Conservation (phyloP, 2,888 invertebrate species). For the Plagiodera versicolora region DNA sequence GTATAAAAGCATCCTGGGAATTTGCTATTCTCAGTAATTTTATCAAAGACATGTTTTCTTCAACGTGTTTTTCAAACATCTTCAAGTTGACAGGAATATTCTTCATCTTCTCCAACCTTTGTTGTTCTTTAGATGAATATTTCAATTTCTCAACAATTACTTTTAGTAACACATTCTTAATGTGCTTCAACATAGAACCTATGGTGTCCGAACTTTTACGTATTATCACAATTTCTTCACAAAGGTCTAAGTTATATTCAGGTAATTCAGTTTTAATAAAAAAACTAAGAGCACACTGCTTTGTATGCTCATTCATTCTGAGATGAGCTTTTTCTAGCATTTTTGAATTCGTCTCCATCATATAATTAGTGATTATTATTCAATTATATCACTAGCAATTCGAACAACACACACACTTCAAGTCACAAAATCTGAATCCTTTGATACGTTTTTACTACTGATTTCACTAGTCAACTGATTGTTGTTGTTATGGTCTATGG, state of each 20-base stretch:
- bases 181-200: slow-evolving; percentile 27
- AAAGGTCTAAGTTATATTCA: slow-evolving; percentile 14
- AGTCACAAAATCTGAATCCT: too few species aligned
- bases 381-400: too few species aligned
- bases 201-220: slow-evolving; percentile 26
- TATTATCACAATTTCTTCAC: slow-evolving; percentile 29
- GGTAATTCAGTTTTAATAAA: slow-evolving; percentile 17
- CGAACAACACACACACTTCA: too few species aligned
- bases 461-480: too few species aligned
- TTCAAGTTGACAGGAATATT: slow-evolving; percentile 19
- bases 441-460: too few species aligned
- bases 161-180: slow-evolving; percentile 28
- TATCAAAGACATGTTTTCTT: slow-evolving; percentile 13
- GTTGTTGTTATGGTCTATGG: too few species aligned
- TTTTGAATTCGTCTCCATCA: not conserved
- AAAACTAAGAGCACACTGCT: slow-evolving; percentile 29
- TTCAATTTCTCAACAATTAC: slow-evolving; percentile 12
- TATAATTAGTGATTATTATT: too few species aligned
- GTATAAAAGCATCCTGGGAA: not conserved
- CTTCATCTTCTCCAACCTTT: not conserved
- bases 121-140: not conserved
- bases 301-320: slow-evolving; percentile 13
- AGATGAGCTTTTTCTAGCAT: slow-evolving; percentile 25
- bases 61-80: slow-evolving; percentile 13
- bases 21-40: slow-evolving; percentile 10